These are phyloP conservation scores for Caradrina clavipalpis DNA, from an alignment of 2,888 invertebrate genomes.

Conservation along the genomic window DNA sequence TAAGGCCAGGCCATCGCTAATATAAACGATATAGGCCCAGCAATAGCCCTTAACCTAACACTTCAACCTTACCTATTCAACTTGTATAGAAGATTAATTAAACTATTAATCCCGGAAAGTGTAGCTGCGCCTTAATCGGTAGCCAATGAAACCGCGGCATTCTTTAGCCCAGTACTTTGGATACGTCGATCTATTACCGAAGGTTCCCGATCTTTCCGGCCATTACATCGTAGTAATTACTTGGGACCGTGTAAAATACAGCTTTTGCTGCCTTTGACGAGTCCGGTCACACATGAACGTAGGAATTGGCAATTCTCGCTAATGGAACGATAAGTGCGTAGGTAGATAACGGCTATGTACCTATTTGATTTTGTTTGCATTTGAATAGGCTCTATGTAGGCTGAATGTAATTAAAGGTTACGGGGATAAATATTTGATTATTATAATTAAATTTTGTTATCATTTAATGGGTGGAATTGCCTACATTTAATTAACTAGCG, in stretches of 20 bases:
- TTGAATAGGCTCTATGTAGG: conserved; percentile 14
- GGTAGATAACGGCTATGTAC: conserved; percentile 39
- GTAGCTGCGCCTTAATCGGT: conserved; percentile 58
- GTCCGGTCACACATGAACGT: conserved; percentile 62
- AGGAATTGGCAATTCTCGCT: conserved; percentile 76
- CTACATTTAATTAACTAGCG: background rate
- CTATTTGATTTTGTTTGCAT: conserved; percentile 37
- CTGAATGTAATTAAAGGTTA: background rate
- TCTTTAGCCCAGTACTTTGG: conserved; percentile 61
- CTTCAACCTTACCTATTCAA: conserved; percentile 40
- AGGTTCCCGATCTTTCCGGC: conserved; percentile 68
- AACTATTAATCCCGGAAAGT: conserved; percentile 61
- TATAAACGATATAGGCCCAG: conserved; percentile 43
- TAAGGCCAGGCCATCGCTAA: conserved; percentile 32
- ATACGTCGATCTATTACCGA: conserved; percentile 70
- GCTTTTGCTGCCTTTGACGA: conserved; percentile 57
- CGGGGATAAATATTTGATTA: background rate
- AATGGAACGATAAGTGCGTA: conserved; percentile 73
- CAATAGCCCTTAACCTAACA: conserved; percentile 34
- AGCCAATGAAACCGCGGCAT: conserved; percentile 64
- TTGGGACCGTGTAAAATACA: conserved; percentile 70
- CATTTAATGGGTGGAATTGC: background rate
- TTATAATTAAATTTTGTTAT: background rate
- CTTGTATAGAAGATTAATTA: conserved; percentile 60
- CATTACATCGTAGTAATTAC: conserved; percentile 74